A percentile compares a stretch with the other conserved stretches of the same genome.
Conservation (phyloP, 2,113 vertebrate genomes). For the Percina caprodes region DNA sequence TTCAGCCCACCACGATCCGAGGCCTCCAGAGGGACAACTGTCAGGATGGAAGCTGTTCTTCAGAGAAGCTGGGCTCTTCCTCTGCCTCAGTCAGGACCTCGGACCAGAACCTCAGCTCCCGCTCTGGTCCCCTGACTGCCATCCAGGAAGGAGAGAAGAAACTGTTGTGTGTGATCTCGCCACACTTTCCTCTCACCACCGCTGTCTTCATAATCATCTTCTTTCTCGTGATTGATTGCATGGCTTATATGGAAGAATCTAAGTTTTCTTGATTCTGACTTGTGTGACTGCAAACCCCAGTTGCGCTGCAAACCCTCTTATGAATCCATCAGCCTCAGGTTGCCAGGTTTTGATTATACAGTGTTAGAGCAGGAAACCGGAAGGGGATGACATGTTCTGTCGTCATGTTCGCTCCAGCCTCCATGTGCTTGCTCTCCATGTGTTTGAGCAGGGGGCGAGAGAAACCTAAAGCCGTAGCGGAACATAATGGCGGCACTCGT, state of each 20-base stretch:
- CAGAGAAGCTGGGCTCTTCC: conserved; percentile 59
- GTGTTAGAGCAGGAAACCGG: background rate
- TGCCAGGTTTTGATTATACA: background rate
- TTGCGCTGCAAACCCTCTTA: background rate
- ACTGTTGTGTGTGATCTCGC: conserved; percentile 76
- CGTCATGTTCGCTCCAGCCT: background rate
- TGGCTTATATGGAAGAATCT: conserved; percentile 56
- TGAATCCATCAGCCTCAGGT: background rate
- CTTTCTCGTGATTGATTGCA: conserved; percentile 43
- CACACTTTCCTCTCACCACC: background rate
- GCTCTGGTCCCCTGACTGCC: conserved; percentile 66
- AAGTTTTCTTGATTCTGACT: conserved; percentile 16
- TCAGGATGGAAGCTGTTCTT: conserved; percentile 74
- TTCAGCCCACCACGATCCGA: conserved; percentile 68
- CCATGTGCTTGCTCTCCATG: background rate
- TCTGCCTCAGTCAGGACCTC: conserved; percentile 41
- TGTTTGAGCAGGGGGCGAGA: conserved; percentile 36
- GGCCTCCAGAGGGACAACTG: conserved; percentile 77
- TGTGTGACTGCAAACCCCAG: conserved; percentile 65
- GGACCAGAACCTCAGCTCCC: conserved; percentile 65
- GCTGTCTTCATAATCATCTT: conserved; percentile 17
- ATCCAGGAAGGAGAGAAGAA: conserved; percentile 76
- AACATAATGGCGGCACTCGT: conserved; percentile 28
- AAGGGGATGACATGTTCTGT: conserved; percentile 21
- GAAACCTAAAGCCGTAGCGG: conserved; percentile 21